These are phyloP conservation scores for Eublepharis macularius DNA, from an alignment of 2,113 vertebrate genomes.

Conservation along the genomic window DNA sequence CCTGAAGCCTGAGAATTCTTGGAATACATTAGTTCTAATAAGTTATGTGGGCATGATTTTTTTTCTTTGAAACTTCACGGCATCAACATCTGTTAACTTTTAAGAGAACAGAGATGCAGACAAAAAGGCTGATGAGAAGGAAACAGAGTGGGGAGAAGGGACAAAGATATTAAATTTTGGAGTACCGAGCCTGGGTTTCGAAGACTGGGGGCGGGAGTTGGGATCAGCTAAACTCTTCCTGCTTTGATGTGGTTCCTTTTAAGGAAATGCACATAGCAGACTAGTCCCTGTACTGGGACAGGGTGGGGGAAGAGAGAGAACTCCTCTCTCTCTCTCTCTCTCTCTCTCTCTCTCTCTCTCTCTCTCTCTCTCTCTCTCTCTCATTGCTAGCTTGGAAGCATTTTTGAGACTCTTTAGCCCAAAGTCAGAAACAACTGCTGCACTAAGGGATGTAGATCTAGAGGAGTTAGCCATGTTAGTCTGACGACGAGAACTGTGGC, in stretches of 20 bases:
- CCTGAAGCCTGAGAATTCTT: constrained; percentile 70
- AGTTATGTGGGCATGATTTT: constrained; percentile 70
- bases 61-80: constrained; percentile 75
- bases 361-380: neutral
- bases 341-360: neutral
- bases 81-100: constrained; percentile 81
- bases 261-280: constrained; percentile 66
- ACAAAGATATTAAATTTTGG: constrained; percentile 68
- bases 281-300: neutral
- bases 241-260: constrained; percentile 81
- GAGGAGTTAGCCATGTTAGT: too few relatives aligned
- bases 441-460: neutral
- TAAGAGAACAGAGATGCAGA: constrained; percentile 75
- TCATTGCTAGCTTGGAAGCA: neutral
- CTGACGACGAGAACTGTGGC: too few relatives aligned
- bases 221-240: constrained; percentile 58
- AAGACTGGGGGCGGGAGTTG: constrained; percentile 69
- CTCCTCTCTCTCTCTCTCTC: neutral
- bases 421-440: neutral
- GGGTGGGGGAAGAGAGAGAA: neutral
- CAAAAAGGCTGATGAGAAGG: constrained; percentile 61
- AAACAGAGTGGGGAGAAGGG: constrained; percentile 5
- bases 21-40: constrained; percentile 67
- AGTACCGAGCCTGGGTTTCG: constrained; percentile 66
- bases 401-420: neutral